Conservation (phyloP, 2,888 invertebrate species). For the Tetramorium bicarinatum region DNA sequence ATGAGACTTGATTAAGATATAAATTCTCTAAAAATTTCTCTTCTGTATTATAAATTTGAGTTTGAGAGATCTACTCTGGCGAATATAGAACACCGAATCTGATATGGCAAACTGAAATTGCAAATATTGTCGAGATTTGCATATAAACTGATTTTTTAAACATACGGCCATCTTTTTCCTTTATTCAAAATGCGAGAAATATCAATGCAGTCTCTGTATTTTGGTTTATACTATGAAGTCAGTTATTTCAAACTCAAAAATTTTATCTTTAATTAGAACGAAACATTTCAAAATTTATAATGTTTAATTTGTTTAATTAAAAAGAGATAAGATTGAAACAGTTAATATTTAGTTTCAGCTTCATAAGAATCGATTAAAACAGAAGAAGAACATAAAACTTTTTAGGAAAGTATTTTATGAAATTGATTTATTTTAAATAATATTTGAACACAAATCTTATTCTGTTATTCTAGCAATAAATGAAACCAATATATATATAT, state of each 20-base stretch:
- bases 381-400: background rate
- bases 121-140: background rate
- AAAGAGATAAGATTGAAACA: background rate
- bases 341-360: background rate
- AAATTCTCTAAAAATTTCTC: background rate
- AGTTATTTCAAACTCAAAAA: background rate
- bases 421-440: background rate
- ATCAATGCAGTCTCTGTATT: background rate
- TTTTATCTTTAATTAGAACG: background rate
- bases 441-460: background rate
- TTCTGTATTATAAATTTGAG: background rate
- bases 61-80: background rate
- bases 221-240: background rate
- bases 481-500: background rate
- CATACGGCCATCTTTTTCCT: background rate
- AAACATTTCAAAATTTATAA: background rate
- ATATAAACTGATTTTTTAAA: constrained; percentile 37
- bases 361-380: background rate
- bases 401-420: background rate
- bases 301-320: background rate
- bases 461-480: background rate
- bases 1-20: background rate
- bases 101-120: background rate
- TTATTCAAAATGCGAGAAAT: background rate
- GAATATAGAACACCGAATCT: background rate